Conservation (phyloP, 2,888 invertebrate genomes). For the Hyposoter dolosus region DNA sequence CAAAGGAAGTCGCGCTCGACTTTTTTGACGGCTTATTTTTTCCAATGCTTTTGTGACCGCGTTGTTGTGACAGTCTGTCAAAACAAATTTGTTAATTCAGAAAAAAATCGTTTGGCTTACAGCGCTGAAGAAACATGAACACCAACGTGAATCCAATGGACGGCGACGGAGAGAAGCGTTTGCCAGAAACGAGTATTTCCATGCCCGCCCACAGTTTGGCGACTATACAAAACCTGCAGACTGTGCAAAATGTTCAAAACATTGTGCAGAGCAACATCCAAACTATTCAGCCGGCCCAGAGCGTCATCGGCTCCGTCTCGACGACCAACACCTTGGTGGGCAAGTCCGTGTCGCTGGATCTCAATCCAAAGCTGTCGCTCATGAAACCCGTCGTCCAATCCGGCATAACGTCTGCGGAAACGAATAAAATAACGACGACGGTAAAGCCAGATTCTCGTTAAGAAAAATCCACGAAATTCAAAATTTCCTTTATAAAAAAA, state of each 20-base stretch:
- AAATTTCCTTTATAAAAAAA: not conserved
- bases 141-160: constrained; percentile 75
- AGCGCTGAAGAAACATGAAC: constrained; percentile 69
- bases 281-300: constrained; percentile 79
- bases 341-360: constrained; percentile 82
- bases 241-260: constrained; percentile 77
- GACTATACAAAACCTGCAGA: constrained; percentile 79
- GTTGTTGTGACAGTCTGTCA: not conserved
- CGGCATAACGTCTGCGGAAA: constrained; percentile 78
- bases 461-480: not conserved
- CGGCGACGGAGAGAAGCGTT: constrained; percentile 79
- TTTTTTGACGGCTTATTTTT: no score
- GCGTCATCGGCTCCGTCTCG: constrained; percentile 78
- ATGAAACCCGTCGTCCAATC: constrained; percentile 81
- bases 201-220: constrained; percentile 80
- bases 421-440: constrained; percentile 79
- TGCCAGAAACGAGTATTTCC: constrained; percentile 78
- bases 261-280: constrained; percentile 80
- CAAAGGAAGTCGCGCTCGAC: no score
- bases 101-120: not conserved
- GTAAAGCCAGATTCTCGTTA: constrained; percentile 49
- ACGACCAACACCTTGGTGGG: constrained; percentile 79
- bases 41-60: not conserved
- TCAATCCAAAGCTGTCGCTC: constrained; percentile 81
- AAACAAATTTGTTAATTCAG: not conserved